These are phyloP conservation scores for Meloidogyne hapla DNA, from an alignment of 1,140 invertebrate genomes.

Conservation along the genomic window DNA sequence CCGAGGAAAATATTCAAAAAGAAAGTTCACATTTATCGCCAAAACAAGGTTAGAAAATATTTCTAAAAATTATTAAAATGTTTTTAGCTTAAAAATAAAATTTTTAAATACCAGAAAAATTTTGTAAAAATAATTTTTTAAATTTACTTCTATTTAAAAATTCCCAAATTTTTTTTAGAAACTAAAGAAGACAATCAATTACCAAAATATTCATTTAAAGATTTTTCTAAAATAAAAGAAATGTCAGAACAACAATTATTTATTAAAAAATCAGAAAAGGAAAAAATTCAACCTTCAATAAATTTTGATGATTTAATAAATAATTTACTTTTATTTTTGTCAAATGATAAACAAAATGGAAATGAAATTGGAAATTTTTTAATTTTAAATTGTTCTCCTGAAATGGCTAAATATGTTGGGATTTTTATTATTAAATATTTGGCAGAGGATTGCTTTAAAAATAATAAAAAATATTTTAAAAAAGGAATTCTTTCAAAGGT, in stretches of 20 bases:
- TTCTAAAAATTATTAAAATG: no score
- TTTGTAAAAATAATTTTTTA: no score
- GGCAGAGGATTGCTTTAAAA: background rate
- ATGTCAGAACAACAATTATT: background rate
- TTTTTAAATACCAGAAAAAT: no score
- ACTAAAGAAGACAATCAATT: background rate
- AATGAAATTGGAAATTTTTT: constrained; percentile 8
- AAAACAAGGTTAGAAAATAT: background rate
- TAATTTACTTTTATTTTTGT: background rate
- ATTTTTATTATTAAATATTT: constrained; percentile 7
- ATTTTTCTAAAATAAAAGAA: background rate
- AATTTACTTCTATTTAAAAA: no score
- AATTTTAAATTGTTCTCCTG: background rate
- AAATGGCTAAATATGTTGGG: background rate
- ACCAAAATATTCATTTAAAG: background rate
- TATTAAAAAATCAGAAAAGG: background rate
- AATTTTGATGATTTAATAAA: constrained; percentile 3
- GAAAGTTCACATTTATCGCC: background rate
- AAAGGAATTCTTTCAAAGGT: background rate
- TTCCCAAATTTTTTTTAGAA: background rate
- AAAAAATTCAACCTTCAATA: background rate
- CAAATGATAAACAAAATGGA: background rate
- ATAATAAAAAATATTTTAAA: background rate
- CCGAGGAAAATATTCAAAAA: background rate
- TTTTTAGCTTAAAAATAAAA: no score